These are phyloP conservation scores for Corythornis leucogaster DNA, from an alignment of 2,797 vertebrate genomes.

Conservation along the genomic window DNA sequence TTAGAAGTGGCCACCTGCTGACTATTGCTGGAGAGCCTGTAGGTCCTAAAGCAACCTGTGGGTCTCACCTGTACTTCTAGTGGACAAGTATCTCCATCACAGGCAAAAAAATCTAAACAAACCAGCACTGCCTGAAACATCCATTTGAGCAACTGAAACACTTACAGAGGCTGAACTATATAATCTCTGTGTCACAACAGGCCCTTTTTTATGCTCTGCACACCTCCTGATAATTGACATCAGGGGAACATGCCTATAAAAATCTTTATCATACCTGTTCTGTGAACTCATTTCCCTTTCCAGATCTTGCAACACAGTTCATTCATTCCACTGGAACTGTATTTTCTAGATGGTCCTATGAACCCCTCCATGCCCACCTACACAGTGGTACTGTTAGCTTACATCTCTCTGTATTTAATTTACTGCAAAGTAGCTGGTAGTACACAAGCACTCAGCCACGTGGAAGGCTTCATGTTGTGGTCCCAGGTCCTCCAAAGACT, in stretches of 20 bases:
- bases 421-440: not conserved
- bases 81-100: not conserved
- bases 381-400: not conserved
- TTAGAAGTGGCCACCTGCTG: not conserved
- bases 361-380: not conserved
- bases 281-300: not conserved
- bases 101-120: not conserved
- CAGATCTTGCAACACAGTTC: not conserved
- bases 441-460: fast-evolving
- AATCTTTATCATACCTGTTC: not conserved
- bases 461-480: not conserved
- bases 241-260: not conserved
- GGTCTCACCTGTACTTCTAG: not conserved
- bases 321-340: not conserved
- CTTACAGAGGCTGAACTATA: not conserved
- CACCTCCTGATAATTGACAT: not conserved
- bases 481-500: not conserved
- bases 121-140: not conserved
- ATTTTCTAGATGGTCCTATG: not conserved
- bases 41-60: not conserved
- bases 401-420: not conserved
- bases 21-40: not conserved
- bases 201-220: not conserved
- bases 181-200: not conserved
- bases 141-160: not conserved